Evolutionary conservation across 2,888 invertebrate species (phyloP), one percentile per base, ranked within the genome.

Genomic region (Campopleginae sp.): DNA sequence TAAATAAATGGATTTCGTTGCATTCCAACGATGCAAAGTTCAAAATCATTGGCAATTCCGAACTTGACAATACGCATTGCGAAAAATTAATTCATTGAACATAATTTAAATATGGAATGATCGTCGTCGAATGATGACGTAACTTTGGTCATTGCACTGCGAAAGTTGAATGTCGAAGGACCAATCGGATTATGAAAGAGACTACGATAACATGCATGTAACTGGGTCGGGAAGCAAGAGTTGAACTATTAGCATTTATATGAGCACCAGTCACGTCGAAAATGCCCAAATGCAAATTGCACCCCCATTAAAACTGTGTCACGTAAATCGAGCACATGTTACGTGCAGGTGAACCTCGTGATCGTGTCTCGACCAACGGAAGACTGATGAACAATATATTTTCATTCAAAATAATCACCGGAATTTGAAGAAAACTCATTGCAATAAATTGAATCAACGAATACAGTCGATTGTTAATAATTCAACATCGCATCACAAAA

Each of bases 161-260:
- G 38, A 42, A 72, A 61, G 61, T 61, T 38, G 48, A 58, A 70
- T 54, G 58, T 51, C 77, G 27, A 76, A 74, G 72, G 74, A 19
- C 61, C 75, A 88, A 88, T 89, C 82, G 80, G 86, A 88, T 87
- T 86, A 88, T 84, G 84, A 68, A 78, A 78, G 80, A 84, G 82
- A 85, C 81, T 80, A 66, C 8, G 79, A 68, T 79, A 82, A 82
- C 70, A 82, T 78, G 82, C 81, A 79, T 80, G 86, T 61, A 89
- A 89, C 84, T 87, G 81, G 86, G 85, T 88, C 88, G 80, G 44
- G 33, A 71, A 82, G 82, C 86, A 81, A 87, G 86, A 80, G 83
- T 80, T 78, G 68, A 83, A 82, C 87, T 78, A 89, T 90, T 89
- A 88, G 89, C 89, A 89, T 90, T 90, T 90, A 89, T 89, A 89